These are phyloP conservation scores for Pseudopleuronectes americanus DNA, from an alignment of 2,797 vertebrate species.

Conservation along the genomic window DNA sequence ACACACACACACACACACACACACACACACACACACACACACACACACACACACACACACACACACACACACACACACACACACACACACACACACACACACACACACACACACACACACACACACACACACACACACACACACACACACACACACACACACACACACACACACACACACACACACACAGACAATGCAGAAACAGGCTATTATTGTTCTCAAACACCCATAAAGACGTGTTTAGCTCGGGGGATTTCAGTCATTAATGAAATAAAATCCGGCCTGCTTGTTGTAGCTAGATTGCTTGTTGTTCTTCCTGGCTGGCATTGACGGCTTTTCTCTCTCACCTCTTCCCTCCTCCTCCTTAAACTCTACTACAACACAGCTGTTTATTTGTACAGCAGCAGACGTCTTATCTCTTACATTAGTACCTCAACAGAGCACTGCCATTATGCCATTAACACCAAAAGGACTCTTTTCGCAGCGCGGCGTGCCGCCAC, in stretches of 20 bases:
- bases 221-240: slow-evolving; percentile 57
- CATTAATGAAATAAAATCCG: slow-evolving; percentile 64
- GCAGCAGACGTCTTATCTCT: slow-evolving; percentile 63
- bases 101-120: slow-evolving; percentile 24
- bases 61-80: slow-evolving; percentile 25
- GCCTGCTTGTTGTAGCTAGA: slow-evolving; percentile 51
- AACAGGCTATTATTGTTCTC: slow-evolving; percentile 60
- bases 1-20: slow-evolving; percentile 25
- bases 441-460: slow-evolving; percentile 52
- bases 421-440: slow-evolving; percentile 54
- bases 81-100: slow-evolving; percentile 27
- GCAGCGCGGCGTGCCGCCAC: slow-evolving; percentile 42
- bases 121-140: slow-evolving; percentile 21
- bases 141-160: slow-evolving; percentile 24
- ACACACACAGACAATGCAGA: slow-evolving; percentile 23
- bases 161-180: slow-evolving; percentile 26
- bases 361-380: slow-evolving; percentile 33
- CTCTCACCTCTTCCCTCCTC: slow-evolving; percentile 35
- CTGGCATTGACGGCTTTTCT: slow-evolving; percentile 26
- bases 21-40: slow-evolving; percentile 24
- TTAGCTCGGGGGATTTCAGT: slow-evolving; percentile 54
- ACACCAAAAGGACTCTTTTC: slow-evolving; percentile 49
- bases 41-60: slow-evolving; percentile 26
- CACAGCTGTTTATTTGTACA: slow-evolving; percentile 68
- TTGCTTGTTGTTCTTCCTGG: slow-evolving; percentile 54